Conservation (phyloP, 2,888 invertebrate species). For the Gastracanthus pulcherrimus region DNA sequence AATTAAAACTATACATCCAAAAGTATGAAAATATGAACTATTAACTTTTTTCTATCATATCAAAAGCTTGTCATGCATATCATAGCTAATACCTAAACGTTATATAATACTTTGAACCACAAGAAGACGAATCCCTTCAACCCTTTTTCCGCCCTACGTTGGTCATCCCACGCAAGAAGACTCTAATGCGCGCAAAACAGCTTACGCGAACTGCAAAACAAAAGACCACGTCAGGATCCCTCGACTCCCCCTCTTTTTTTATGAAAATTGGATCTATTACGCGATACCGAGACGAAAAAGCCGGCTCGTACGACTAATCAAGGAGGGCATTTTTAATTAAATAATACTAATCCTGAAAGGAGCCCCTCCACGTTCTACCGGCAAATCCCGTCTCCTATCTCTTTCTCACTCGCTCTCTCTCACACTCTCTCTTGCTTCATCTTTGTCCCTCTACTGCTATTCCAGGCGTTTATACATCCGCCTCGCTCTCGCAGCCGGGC, state of each 20-base stretch:
- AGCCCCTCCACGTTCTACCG: constrained; percentile 61
- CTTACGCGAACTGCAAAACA: constrained; percentile 12
- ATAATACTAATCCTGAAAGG: constrained; percentile 75
- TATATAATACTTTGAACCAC: neutral
- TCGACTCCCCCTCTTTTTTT: neutral
- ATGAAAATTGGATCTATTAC: constrained; percentile 57
- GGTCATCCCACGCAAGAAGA: constrained; percentile 6
- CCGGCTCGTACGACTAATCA: constrained; percentile 59
- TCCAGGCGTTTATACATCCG: constrained; percentile 33
- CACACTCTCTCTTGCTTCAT: constrained; percentile 54
- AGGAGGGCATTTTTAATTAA: constrained; percentile 75
- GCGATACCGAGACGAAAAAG: constrained; percentile 41
- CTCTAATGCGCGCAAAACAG: constrained; percentile 44
- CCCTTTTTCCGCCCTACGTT: constrained; percentile 13
- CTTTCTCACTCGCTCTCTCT: constrained; percentile 56
- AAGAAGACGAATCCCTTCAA: constrained; percentile 23
- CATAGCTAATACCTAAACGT: neutral
- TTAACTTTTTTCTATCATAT: neutral
- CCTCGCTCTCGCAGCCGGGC: constrained; percentile 60
- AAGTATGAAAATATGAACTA: neutral
- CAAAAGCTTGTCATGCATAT: neutral
- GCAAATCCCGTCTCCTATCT: constrained; percentile 63
- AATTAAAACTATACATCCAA: too few relatives aligned
- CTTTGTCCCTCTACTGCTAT: constrained; percentile 7
- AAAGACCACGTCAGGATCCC: neutral